These are phyloP conservation scores for Nineta flava DNA, from an alignment of 2,888 invertebrate species.

Conservation along the genomic window DNA sequence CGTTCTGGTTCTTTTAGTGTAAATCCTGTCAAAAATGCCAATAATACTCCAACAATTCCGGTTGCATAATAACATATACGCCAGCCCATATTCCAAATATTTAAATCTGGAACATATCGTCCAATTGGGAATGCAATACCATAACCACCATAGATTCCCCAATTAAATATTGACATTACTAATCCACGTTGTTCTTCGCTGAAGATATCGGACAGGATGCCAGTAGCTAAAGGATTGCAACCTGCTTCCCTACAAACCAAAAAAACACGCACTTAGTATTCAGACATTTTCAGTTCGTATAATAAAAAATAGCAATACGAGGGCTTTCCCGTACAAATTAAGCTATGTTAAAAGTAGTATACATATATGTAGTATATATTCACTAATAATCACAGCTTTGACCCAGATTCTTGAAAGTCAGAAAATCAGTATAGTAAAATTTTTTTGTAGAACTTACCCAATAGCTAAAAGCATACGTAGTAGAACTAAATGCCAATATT, in stretches of 20 bases:
- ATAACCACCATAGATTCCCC: conserved; percentile 91
- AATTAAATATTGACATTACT: conserved; percentile 86
- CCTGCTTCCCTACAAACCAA: conserved; percentile 52
- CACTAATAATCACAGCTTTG: too few relatives aligned
- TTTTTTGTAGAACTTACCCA: conserved; percentile 36
- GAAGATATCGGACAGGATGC: conserved; percentile 67
- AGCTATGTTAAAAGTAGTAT: neutral
- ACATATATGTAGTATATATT: too few relatives aligned
- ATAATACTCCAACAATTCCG: conserved; percentile 56
- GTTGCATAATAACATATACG: conserved; percentile 66
- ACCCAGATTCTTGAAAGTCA: neutral
- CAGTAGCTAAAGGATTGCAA: conserved; percentile 74
- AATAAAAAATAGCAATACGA: neutral
- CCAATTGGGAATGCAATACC: conserved; percentile 87
- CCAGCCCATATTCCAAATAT: conserved; percentile 70
- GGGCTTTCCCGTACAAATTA: neutral
- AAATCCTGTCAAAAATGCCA: conserved; percentile 54
- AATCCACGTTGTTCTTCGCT: conserved; percentile 67
- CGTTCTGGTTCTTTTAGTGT: conserved; percentile 64
- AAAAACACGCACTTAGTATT: neutral
- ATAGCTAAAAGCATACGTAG: conserved; percentile 76
- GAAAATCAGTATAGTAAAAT: neutral
- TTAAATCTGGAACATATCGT: conserved; percentile 58
- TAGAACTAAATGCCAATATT: conserved; percentile 82
- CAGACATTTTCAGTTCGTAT: too few relatives aligned